These are phyloP conservation scores for Disparrhopalites patrizii DNA, from an alignment of 2,888 invertebrate species.

Conservation along the genomic window DNA sequence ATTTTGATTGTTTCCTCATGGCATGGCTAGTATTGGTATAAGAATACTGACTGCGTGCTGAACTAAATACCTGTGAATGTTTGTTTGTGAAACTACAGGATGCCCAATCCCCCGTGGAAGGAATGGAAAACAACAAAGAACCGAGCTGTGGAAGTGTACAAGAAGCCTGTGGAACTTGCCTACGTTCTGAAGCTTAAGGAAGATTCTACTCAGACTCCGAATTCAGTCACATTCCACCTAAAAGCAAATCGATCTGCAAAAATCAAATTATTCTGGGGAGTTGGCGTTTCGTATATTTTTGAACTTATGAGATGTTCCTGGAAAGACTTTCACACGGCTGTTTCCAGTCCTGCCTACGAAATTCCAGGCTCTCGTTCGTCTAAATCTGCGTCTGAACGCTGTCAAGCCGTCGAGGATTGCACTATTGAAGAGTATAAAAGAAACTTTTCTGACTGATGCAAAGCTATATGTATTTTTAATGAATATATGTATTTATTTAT, in stretches of 20 bases:
- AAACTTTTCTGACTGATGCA: too few species aligned
- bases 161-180: conserved; percentile 39
- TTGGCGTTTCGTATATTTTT: conserved; percentile 34
- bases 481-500: neutral
- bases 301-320: conserved; percentile 37
- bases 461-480: conserved; percentile 8
- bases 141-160: conserved; percentile 36
- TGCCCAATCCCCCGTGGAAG: conserved; percentile 38
- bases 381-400: neutral
- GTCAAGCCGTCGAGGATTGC: conserved; percentile 19
- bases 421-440: conserved; percentile 1
- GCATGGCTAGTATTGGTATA: too few species aligned
- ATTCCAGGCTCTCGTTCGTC: neutral
- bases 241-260: conserved; percentile 28
- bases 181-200: conserved; percentile 31
- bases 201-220: conserved; percentile 16
- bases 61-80: too few species aligned
- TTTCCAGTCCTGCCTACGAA: neutral
- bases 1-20: too few species aligned
- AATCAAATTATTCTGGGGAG: conserved; percentile 39
- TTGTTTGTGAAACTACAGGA: too few species aligned
- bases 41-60: too few species aligned
- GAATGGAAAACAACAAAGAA: conserved; percentile 31
- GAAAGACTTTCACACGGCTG: conserved; percentile 20
- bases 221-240: conserved; percentile 29